phyloP scores from a whole-genome alignment of 1,140 invertebrate genomes.

The Paralvinella palmiformis region DNA sequence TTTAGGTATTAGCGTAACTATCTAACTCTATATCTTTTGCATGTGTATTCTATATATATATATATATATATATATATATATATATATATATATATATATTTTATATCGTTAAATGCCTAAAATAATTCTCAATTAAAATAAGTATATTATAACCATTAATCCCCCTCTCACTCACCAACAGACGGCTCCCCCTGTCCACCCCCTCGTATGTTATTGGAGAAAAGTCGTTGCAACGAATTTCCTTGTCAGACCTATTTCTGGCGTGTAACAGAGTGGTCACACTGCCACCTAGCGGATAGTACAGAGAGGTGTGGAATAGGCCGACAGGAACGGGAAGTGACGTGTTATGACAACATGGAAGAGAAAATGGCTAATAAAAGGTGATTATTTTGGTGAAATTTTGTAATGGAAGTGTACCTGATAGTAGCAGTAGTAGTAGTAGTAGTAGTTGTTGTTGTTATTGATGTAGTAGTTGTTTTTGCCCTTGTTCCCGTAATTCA shows the following conservation, averaged over 20 bases:
- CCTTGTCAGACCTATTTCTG: conserved; percentile 13
- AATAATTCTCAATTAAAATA: too few species aligned
- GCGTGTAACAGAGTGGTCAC: not conserved
- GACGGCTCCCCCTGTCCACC: conserved; percentile 16
- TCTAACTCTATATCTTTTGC: not conserved
- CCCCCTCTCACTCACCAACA: not conserved
- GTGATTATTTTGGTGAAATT: too few species aligned
- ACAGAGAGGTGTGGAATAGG: conserved; percentile 10
- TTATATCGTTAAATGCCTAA: too few species aligned
- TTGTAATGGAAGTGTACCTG: not conserved
- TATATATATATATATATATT: too few species aligned
- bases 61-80: too few species aligned
- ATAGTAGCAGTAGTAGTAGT: not conserved
- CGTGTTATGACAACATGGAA: conserved; percentile 8
- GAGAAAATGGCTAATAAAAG: conserved; percentile 15
- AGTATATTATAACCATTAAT: not conserved
- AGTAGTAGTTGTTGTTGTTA: not conserved
- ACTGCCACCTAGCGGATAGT: not conserved
- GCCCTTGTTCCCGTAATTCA: not conserved
- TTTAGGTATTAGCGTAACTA: not conserved
- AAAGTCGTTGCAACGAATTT: conserved; percentile 10
- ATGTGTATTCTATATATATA: not conserved
- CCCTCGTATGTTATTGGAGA: conserved; percentile 16
- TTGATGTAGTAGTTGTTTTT: too few species aligned
- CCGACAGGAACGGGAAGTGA: conserved; percentile 6